Evolutionary conservation across 2,113 vertebrate genomes (phyloP).

Genomic region (Psammodynastes pulverulentus): DNA sequence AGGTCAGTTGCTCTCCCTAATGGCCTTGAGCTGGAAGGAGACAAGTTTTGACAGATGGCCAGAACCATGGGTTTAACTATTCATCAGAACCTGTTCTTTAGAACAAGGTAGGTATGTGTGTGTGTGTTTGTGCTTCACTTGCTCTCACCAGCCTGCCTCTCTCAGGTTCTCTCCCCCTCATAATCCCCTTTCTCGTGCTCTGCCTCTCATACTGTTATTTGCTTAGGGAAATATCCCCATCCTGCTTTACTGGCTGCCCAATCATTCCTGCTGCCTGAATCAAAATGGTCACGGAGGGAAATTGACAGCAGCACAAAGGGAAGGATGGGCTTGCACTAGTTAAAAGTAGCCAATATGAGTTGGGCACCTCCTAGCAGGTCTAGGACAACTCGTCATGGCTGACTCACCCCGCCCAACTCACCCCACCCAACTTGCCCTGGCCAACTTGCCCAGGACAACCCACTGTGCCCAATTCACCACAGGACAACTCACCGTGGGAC

Average conservation of each 20-base stretch:
- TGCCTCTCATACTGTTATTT: background rate
- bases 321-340: background rate
- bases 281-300: background rate
- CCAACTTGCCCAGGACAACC: background rate
- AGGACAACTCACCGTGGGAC: no score
- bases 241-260: background rate
- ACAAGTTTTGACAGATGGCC: background rate
- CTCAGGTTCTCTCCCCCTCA: background rate
- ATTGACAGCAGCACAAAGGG: background rate
- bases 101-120: background rate
- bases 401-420: background rate
- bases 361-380: background rate
- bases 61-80: background rate
- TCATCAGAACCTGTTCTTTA: background rate
- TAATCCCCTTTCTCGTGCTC: background rate
- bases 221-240: background rate
- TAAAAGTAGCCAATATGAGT: background rate
- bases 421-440: background rate
- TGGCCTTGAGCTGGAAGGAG: background rate
- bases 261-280: background rate
- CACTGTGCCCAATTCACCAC: background rate
- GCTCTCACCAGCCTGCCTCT: background rate
- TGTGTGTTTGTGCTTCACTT: background rate
- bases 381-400: background rate
- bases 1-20: background rate